phyloP scores from a whole-genome alignment of 2,113 vertebrate genomes.

The Chionis minor region DNA sequence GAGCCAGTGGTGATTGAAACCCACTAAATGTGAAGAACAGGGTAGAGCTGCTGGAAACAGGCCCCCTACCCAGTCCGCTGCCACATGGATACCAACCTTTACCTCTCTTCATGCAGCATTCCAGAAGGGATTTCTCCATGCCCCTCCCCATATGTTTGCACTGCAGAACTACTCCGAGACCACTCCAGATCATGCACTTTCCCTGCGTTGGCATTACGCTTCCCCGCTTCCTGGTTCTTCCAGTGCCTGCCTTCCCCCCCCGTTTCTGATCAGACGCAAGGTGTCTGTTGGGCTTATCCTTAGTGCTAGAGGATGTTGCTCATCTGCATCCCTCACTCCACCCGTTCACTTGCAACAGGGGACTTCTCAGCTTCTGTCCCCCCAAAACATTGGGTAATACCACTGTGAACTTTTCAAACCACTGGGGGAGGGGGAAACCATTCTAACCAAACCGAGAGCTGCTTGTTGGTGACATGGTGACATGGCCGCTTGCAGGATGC shows the following conservation, averaged over 20 bases:
- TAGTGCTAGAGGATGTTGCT: slow-evolving; percentile 19
- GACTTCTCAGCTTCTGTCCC: slow-evolving; percentile 11
- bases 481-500: slow-evolving; percentile 25
- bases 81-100: slow-evolving; percentile 54
- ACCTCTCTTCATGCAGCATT: slow-evolving; percentile 67
- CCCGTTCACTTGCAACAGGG: background rate
- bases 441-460: slow-evolving; percentile 8
- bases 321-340: slow-evolving; percentile 50
- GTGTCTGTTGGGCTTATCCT: slow-evolving; percentile 10
- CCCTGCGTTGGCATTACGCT: slow-evolving; percentile 13
- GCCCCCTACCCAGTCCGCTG: slow-evolving; percentile 35
- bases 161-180: slow-evolving; percentile 46
- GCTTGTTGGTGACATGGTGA: background rate
- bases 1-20: slow-evolving; percentile 96
- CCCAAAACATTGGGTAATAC: slow-evolving; percentile 54
- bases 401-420: slow-evolving; percentile 78
- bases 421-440: slow-evolving; percentile 45
- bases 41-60: slow-evolving; percentile 62
- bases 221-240: background rate
- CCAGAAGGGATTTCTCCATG: slow-evolving; percentile 61
- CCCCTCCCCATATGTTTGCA: slow-evolving; percentile 38
- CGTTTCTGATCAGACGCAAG: background rate
- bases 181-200: slow-evolving; percentile 67
- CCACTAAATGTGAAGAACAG: slow-evolving; percentile 79
- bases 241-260: slow-evolving; percentile 36